Percentiles rank a stretch among this genome's conserved stretches.
These are phyloP conservation scores for Lasioglossum figueresi DNA, from an alignment of 2,888 invertebrate species.

Conservation along the genomic window DNA sequence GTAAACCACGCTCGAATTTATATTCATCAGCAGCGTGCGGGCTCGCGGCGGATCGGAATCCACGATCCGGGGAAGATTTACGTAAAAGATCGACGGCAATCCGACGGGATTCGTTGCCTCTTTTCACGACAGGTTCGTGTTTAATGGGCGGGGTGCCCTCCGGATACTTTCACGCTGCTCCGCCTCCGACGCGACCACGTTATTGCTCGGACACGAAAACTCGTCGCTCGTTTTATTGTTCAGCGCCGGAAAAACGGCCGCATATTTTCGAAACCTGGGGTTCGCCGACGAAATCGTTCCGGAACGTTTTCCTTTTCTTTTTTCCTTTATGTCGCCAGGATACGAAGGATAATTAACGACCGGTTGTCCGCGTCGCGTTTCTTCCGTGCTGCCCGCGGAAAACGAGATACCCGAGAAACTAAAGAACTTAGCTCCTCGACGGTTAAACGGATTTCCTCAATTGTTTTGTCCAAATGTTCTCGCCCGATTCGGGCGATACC, in stretches of 20 bases:
- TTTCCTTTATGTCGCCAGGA: not conserved
- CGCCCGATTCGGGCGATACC: not conserved
- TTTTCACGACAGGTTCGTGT: slow-evolving; percentile 67
- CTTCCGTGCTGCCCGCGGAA: not conserved
- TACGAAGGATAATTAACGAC: not conserved
- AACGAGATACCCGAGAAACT: not conserved
- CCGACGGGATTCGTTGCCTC: slow-evolving; percentile 60
- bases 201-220: slow-evolving; percentile 61
- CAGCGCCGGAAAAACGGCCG: slow-evolving; percentile 45
- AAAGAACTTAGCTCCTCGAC: not conserved
- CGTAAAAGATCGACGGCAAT: slow-evolving; percentile 46
- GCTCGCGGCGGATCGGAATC: slow-evolving; percentile 32
- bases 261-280: slow-evolving; percentile 19
- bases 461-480: not conserved
- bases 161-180: slow-evolving; percentile 69
- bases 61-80: slow-evolving; percentile 53
- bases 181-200: slow-evolving; percentile 69
- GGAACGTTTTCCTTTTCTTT: not conserved
- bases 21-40: slow-evolving; percentile 14
- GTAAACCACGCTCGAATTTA: slow-evolving; percentile 58
- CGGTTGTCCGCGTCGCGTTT: not conserved
- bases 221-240: slow-evolving; percentile 36
- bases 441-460: slow-evolving; percentile 6
- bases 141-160: slow-evolving; percentile 74
- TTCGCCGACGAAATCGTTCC: not conserved